Base-by-base conservation (phyloP, 1,140 invertebrate genomes). In the Reticulitermes speratus region DNA sequence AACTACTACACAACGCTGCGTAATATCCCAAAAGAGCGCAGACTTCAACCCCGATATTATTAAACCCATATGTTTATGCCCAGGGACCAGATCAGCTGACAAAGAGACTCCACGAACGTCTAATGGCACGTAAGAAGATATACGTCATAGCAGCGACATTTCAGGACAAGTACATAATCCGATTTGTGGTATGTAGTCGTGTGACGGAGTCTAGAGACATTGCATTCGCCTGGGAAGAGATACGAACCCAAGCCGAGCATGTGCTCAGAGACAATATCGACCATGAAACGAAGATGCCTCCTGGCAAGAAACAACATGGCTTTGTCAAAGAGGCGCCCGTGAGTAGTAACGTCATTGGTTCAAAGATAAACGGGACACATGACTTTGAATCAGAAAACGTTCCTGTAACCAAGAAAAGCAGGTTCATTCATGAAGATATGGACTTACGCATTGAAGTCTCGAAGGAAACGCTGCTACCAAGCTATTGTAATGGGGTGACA, bases 121-220 rank as follows among this genome's bases (percentile, higher is more conserved):
- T 99, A 55, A 97, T 95, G 88, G 92, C 94, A 23, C 94, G 95
- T 86, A 96, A 96, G 88, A 93, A 96, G 87, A 95, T 99, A 81
- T 98, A 97, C 89, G 92, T 99, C 88, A 95, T 98, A 0, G 95
- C 96, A 3, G 96, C 96, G 0, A 94, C 92, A 55, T 94, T 95
- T 86, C 91, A 91, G 11, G 93, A 93, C 12, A 93, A 93, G 88
- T 95, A 95, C 87, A 94, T 98, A 25, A 93, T 98, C 16, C 92
- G 98, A 85, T 97, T 98, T 89, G 96, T 95, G 0, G 91, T 99
- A 0, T 97, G 97, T 90, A 96, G 95, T 69, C 92, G 95, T 85
- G 90, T 94, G 38, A 95, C 95, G 0, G 93, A 93, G 69, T 92
- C 93, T 30, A 90, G 93, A 48, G 97, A 99, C 89, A 93, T 99